Base-by-base conservation (phyloP, 2,113 vertebrate species). In the Mobula birostris region DNA sequence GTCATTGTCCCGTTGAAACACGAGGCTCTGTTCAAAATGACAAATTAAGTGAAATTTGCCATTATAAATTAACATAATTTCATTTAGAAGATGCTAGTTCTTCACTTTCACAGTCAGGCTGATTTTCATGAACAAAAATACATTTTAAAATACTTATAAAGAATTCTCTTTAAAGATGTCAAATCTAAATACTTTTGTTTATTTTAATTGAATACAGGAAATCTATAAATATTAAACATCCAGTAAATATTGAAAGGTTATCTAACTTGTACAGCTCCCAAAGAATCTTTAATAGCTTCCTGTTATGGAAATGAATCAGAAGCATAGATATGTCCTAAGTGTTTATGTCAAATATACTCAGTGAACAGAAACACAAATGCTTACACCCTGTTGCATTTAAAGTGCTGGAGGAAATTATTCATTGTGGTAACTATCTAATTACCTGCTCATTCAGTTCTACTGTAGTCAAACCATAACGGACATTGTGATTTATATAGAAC, bases 371-470 rank as follows among this genome's bases (percentile, higher is more conserved):
- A 56, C 9, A 15, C 19, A 93, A 74, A 93, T 74, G 11, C 74
- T 74, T 93, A 5, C 74, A 72, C 12, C 68, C 11, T 72, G 19
- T 72, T 92, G 21, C 68, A 92, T 92, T 91, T 36, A 70, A 91
- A 91, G n/a, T 95, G 95, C 94, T 93, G 94, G 88, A 76, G 87
- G 61, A 95, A 94, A 95, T 6, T 48, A 94, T 93, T 95, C 2
- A 48, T 94, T 96, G 91, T 95, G 94, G 21, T 77, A 94, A 29
- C 17, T 66, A 94, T 77, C 94, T 94, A 94, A 94, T 94, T 72
- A 94, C 36, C 6, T 11, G 56, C 94, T 94, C 85, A 94, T 94
- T 95, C 85, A 93, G 87, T 96, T 96, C 95, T 96, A 58, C 95
- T 94, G 94, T 94, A 94, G 95, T 94, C 78, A 74, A 92, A 94